Base-by-base conservation (phyloP, 1,140 invertebrate genomes). In the Drosophila arizonae region DNA sequence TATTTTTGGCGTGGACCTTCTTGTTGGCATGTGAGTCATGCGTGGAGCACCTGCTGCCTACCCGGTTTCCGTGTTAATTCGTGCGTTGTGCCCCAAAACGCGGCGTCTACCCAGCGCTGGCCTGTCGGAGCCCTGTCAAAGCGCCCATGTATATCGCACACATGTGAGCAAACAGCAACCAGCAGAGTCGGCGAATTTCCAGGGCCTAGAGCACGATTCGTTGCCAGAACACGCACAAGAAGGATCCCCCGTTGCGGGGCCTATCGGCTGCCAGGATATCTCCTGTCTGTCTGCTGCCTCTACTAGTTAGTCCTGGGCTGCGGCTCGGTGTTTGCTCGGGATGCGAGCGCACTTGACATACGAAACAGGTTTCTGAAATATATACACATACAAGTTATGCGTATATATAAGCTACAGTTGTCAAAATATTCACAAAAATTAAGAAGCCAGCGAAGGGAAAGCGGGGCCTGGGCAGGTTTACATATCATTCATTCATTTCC, bases 1-100 rank as follows among this genome's bases (percentile, higher is more conserved):
- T 41, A 2, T 50, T 66, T 50, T 8, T 54, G 43, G 43, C 13
- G 17, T 6, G 21, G 21, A 10, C 17, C 48, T 52, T 64, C 26
- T 52, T 52, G 13, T 86, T 79, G 68, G 72, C 79, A 86, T 86
- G 82, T 86, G 79, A 65, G 78, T 77, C 82, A 82, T 77, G 82
- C 55, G 62, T 72, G 39, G 72, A 71, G 76, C 84, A 88, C 82
- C 82, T 87, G 82, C 82, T 51, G 62, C 70, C 36, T 36, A 54
- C 72, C 78, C 75, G 63, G 43, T 64, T 66, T 72, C 57, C 64
- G 71, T 86, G 82, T 76, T 86, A 86, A 86, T 86, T 82, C 82
- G 82, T 82, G 82, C 82, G 82, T 87, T 87, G 63, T 70, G 64
- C 70, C 65, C 84, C n/a, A 15, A 61, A 67, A 50, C 78, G 64